Evolutionary conservation across 2,113 vertebrate genomes (phyloP).

Genomic region (Pseudolaguvia tuberculata): DNA sequence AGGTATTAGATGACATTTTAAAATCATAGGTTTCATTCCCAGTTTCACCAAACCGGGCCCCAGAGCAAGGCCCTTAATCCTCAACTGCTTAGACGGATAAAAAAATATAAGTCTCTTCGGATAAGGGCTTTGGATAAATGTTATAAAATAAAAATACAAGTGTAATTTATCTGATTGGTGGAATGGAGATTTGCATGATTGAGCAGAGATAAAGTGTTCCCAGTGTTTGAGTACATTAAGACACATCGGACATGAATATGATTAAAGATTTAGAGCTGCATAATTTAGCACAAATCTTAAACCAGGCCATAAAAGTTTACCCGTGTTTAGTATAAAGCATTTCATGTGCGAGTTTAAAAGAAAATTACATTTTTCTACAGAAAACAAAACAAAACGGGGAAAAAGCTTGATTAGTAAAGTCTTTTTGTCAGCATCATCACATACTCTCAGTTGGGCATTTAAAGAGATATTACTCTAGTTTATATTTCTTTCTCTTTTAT

Average conservation of each 20-base stretch:
- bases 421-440: conserved; percentile 47
- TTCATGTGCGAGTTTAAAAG: conserved; percentile 45
- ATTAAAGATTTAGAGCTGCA: background rate
- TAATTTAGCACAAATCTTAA: conserved; percentile 16
- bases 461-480: conserved; percentile 47
- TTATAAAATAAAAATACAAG: too few relatives aligned
- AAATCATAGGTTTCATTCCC: too few relatives aligned
- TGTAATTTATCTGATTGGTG: too few relatives aligned
- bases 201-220: background rate
- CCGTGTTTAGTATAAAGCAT: conserved; percentile 31
- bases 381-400: conserved; percentile 30
- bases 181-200: background rate
- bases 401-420: conserved; percentile 49
- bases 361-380: conserved; percentile 46
- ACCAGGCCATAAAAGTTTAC: conserved; percentile 12
- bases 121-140: too few relatives aligned
- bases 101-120: too few relatives aligned
- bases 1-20: too few relatives aligned
- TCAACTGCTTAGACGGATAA: too few relatives aligned
- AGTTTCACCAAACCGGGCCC: too few relatives aligned
- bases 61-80: too few relatives aligned
- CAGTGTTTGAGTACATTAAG: background rate
- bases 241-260: conserved; percentile 12
- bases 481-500: conserved; percentile 29
- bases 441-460: conserved; percentile 44